phyloP scores from a whole-genome alignment of 2,113 vertebrate genomes.

The Oriolus oriolus region DNA sequence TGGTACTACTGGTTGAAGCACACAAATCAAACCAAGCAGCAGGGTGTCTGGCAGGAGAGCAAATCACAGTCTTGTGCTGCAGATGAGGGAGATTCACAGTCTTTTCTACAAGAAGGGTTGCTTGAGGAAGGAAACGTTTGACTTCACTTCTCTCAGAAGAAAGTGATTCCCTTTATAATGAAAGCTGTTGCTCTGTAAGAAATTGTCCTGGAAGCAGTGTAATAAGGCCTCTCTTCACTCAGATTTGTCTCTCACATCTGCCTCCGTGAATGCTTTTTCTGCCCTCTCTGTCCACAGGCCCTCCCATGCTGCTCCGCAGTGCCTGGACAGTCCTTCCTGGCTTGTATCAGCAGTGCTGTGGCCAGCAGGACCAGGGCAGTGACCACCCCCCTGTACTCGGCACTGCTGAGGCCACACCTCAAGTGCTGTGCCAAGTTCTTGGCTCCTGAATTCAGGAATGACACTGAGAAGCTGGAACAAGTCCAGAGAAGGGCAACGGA shows the following conservation, averaged over 20 bases:
- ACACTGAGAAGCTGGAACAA: fast-evolving
- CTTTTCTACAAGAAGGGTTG: not conserved
- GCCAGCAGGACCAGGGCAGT: not conserved
- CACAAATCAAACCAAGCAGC: not conserved
- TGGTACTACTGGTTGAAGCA: not conserved
- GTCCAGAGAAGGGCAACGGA: fast-evolving
- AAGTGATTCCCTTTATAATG: not conserved
- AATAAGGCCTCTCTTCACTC: not conserved
- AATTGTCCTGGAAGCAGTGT: not conserved
- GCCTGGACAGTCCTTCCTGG: too few species aligned
- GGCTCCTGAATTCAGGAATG: fast-evolving
- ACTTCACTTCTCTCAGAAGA: not conserved
- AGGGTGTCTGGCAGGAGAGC: not conserved
- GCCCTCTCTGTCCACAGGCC: not conserved
- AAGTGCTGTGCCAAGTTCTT: fast-evolving
- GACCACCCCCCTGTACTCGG: not conserved
- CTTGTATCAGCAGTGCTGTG: fast-evolving
- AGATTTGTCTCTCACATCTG: not conserved
- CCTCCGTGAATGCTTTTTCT: fast-evolving
- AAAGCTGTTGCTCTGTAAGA: not conserved
- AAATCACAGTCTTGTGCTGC: not conserved
- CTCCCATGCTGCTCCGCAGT: fast-evolving
- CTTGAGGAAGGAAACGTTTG: fast-evolving
- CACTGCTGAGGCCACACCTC: not conserved
- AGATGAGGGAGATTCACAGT: fast-evolving